Conservation (phyloP, 2,888 invertebrate genomes). For the Biston stratarius region DNA sequence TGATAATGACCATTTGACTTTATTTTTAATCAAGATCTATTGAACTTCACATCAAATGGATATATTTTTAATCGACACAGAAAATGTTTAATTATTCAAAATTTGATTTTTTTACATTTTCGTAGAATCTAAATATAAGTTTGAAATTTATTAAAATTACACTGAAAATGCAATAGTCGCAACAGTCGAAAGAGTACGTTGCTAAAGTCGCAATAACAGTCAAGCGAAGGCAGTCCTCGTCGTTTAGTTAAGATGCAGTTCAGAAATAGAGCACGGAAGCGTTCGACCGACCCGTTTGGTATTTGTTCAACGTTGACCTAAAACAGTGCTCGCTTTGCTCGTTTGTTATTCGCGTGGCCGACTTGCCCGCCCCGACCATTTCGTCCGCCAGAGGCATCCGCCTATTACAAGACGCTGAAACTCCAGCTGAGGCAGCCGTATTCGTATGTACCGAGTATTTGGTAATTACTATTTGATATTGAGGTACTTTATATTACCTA, state of each 20-base stretch:
- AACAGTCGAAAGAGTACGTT: slow-evolving; percentile 46
- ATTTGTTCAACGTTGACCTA: slow-evolving; percentile 87
- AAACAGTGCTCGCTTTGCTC: slow-evolving; percentile 85
- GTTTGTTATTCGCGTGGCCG: slow-evolving; percentile 82
- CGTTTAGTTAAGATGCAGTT: slow-evolving; percentile 79
- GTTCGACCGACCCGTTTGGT: slow-evolving; percentile 85
- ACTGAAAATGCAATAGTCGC: slow-evolving; percentile 25
- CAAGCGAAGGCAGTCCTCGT: slow-evolving; percentile 67
- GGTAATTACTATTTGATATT: too few species aligned
- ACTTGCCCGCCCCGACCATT: slow-evolving; percentile 63
- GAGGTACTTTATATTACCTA: too few species aligned
- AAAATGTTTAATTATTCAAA: neutral
- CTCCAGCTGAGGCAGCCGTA: slow-evolving; percentile 3
- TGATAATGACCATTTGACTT: too few species aligned
- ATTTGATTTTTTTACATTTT: neutral
- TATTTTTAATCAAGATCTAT: neutral
- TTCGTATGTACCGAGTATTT: slow-evolving; percentile 8
- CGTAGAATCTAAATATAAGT: neutral
- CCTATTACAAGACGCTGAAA: slow-evolving; percentile 39
- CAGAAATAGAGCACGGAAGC: slow-evolving; percentile 86
- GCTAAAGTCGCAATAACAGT: slow-evolving; percentile 70
- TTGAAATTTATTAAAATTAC: slow-evolving; percentile 3
- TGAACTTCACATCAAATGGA: neutral
- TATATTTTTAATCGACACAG: neutral
- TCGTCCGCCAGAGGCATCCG: slow-evolving; percentile 54